Evolutionary conservation across 2,797 vertebrate species (phyloP), one percentile per base, ranked within the genome.

Genomic region (Sebastes hopkinsi): DNA sequence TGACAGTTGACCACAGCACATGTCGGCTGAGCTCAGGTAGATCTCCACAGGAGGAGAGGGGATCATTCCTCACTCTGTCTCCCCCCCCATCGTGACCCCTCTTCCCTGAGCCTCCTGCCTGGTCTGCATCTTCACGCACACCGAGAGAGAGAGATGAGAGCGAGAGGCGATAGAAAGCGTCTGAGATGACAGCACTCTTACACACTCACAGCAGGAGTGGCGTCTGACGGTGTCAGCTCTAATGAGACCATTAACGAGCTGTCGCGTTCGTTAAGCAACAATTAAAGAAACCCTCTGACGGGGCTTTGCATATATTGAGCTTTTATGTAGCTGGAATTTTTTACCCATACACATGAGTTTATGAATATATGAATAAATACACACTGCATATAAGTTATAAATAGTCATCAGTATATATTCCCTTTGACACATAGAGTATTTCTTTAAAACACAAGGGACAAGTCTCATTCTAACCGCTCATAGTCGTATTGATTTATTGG

Each of bases 231-330:
- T 62, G 76, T 69, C 75, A 38, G 67, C 77, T 90, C 8, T 52
- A 87, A 90, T 62, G 71, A 86, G 56, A 72, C 81, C 42, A 78
- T 83, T 91, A 88, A 77, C 50, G 2, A 75, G 65, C 79, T 88
- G 87, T 88, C 86, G 78, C 18, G 2, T 74, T 80, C 32, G 5
- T 82, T 79, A 79, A 69, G 60, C 30, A 58, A 75, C 74, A 84
- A 59, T 84, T 84, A 71, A 50, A 66, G 58, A 56, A 71, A 34
- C 27, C 29, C 29, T 80, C 62, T 77, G 34, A 85, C 10, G 11
- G 11, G 69, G 30, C 60, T 75, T 58, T 69, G 29, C 8, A 29
- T 75, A 12, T 32, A 34, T 52, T 64, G n/a, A 34, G 66, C 20
- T 50, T 64, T 52, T 27, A 59, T 55, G 6, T 36, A 13, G 69